Evolutionary conservation across 2,113 vertebrate species (phyloP).

Genomic region (Mormyrus lacerda): DNA sequence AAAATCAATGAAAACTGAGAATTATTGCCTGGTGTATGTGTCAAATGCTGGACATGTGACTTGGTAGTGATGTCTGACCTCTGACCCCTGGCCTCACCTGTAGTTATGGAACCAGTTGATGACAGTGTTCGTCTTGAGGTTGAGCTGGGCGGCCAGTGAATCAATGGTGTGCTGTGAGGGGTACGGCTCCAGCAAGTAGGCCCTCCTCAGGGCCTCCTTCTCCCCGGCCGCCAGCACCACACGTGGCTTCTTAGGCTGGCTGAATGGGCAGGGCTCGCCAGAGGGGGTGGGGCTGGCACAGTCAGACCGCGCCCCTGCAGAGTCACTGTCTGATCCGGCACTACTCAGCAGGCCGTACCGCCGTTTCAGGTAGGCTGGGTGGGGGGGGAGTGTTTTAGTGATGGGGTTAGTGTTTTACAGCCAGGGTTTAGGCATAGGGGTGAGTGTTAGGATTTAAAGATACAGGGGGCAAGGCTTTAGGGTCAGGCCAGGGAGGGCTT

Average conservation of each 20-base stretch:
- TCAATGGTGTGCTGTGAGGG: slow-evolving; percentile 97
- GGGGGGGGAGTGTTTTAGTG: not conserved
- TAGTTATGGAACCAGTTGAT: slow-evolving; percentile 99
- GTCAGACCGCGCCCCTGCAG: slow-evolving; percentile 73
- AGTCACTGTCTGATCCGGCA: slow-evolving; percentile 84
- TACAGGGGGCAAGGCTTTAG: not conserved
- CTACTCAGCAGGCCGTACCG: slow-evolving; percentile 82
- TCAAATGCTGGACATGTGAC: not conserved
- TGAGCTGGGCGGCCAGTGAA: slow-evolving; percentile 84
- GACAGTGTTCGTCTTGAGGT: slow-evolving; percentile 95
- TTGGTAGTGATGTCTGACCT: not conserved
- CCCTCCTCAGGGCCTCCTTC: slow-evolving; percentile 86
- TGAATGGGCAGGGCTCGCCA: slow-evolving; percentile 71
- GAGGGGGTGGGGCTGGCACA: slow-evolving; percentile 71
- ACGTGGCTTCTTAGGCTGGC: slow-evolving; percentile 86
- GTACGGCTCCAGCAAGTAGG: slow-evolving; percentile 91
- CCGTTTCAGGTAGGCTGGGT: slow-evolving; percentile 87
- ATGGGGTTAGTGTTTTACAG: not conserved
- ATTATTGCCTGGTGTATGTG: not conserved
- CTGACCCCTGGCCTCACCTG: slow-evolving; percentile 61
- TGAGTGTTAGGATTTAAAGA: not conserved
- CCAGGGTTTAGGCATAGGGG: not conserved
- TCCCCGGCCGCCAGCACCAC: slow-evolving; percentile 90
- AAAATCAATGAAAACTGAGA: not conserved
- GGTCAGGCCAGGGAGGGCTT: not conserved